These are phyloP conservation scores for Chloebia gouldiae DNA, from an alignment of 2,113 vertebrate genomes.

Conservation along the genomic window DNA sequence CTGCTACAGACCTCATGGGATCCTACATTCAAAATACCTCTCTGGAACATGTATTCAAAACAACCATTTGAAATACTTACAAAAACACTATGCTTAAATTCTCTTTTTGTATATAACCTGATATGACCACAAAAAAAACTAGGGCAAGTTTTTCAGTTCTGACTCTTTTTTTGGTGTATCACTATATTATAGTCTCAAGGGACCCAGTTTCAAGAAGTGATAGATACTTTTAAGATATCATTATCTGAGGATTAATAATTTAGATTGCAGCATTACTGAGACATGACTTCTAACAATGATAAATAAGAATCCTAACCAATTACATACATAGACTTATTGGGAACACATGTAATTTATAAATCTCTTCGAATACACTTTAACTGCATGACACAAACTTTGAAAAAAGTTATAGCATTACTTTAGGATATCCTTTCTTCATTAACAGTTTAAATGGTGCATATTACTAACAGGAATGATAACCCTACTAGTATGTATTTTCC, in stretches of 20 bases:
- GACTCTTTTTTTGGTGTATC: not conserved
- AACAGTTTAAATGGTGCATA: not conserved
- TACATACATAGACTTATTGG: not conserved
- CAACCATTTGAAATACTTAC: not conserved
- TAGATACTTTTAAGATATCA: not conserved
- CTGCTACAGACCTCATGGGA: not conserved
- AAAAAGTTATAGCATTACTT: not conserved
- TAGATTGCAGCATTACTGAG: not conserved
- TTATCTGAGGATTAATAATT: not conserved
- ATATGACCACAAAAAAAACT: not conserved
- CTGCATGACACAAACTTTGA: not conserved
- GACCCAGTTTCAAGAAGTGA: not conserved
- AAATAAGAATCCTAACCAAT: not conserved
- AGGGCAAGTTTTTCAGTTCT: not conserved
- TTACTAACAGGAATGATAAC: not conserved
- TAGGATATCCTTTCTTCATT: not conserved
- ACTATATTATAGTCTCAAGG: not conserved
- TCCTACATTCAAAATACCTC: not conserved
- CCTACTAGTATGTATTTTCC: not conserved
- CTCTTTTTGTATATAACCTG: not conserved
- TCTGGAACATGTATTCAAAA: not conserved
- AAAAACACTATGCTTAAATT: not conserved
- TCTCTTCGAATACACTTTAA: not conserved
- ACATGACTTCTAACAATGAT: not conserved
- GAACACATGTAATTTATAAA: not conserved